These are phyloP conservation scores for Acanthisitta chloris DNA, from an alignment of 2,113 vertebrate genomes.

Conservation along the genomic window DNA sequence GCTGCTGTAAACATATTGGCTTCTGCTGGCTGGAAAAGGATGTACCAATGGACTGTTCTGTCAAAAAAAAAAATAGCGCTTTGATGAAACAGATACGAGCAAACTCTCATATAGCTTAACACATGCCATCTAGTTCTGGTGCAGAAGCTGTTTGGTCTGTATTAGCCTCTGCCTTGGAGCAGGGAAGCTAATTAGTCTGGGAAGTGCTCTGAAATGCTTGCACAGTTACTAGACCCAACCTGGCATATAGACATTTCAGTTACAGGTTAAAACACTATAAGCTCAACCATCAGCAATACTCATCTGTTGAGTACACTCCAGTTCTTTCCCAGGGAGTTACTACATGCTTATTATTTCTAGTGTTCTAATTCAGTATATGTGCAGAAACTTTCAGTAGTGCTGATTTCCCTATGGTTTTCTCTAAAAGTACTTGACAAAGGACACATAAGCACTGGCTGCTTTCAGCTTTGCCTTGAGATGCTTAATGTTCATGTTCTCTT, in stretches of 20 bases:
- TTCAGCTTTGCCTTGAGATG: neutral
- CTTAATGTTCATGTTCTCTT: neutral
- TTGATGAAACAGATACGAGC: neutral
- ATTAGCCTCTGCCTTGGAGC: neutral
- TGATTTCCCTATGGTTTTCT: neutral
- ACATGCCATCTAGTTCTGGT: neutral
- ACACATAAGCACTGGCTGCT: rapidly evolving
- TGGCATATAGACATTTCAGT: neutral
- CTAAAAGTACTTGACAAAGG: neutral
- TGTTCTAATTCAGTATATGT: neutral
- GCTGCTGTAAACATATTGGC: neutral
- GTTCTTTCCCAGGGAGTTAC: neutral
- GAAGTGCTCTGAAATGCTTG: neutral
- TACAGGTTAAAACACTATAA: neutral
- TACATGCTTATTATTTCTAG: neutral
- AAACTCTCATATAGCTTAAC: neutral
- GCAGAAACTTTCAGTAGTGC: neutral
- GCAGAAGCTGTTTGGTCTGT: neutral
- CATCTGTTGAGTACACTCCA: neutral
- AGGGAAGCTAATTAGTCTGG: neutral
- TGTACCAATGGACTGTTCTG: neutral
- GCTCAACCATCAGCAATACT: neutral
- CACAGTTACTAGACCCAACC: neutral
- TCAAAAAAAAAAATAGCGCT: neutral
- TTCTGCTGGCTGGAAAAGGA: neutral